Base-by-base conservation (phyloP, 1,140 invertebrate species). In the Hyles vespertilio region DNA sequence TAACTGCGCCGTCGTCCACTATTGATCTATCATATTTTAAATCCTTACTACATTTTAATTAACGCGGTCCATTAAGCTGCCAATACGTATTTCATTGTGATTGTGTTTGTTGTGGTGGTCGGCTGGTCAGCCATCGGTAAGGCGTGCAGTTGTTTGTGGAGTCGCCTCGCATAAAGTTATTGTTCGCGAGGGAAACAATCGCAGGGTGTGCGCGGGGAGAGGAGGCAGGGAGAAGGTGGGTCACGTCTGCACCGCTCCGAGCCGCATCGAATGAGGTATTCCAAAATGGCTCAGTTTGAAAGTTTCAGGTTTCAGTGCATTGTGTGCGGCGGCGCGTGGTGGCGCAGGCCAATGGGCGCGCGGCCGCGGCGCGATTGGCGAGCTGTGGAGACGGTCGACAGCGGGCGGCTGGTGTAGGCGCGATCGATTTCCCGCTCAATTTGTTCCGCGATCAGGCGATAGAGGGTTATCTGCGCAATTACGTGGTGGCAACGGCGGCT, bases 281-380 rank as follows among this genome's bases (percentile, higher is more conserved):
- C 12, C 50, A 54, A 43, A 54, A 54, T 54, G 52, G 52, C 40
- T 32, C 22, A 22, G n/a, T 40, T 40, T 22, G 22, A 44, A 54
- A 54, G 52, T 44, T 43, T 54, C 52, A 54, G 40, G 32, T 54
- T 54, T 54, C 52, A 40, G 11, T 32, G 40, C 40, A 54, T 54
- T 54, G 52, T 54, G 52, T 54, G n/a, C 52, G 32, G 52, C 52
- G 36, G 32, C 34, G 52, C 52, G 40, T 44, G 52, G 36, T 2
- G 11, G 12, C 5, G 32, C 8, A n/a, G 51, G 12, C 52, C 52
- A 54, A 54, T 54, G 8, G 36, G n/a, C 12, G 36, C 7, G 11
- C 10, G 33, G 51, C n/a, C 7, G 40, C 40, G 52, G 40, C 36
- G 52, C 11, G 10, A 9, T 9, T 9, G 50, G n/a, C 22, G 4